Percentiles rank a stretch among this genome's conserved stretches.
Evolutionary conservation across 2,888 invertebrate genomes (phyloP).

Genomic region (Lamellibrachia satsuma): DNA sequence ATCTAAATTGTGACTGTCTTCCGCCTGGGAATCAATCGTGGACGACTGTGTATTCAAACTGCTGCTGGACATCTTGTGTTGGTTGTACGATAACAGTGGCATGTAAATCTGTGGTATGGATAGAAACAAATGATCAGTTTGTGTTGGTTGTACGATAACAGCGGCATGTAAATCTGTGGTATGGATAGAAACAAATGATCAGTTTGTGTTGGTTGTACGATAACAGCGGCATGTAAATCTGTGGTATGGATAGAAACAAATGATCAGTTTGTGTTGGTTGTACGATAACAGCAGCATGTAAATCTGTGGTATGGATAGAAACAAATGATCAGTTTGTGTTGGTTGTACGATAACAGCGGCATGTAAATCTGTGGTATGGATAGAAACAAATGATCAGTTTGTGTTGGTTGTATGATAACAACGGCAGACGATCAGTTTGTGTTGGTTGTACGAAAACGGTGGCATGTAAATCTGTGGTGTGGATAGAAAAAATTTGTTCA

Average conservation of each 20-base stretch:
- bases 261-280: constrained; percentile 46
- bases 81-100: constrained; percentile 63
- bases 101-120: constrained; percentile 54
- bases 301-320: constrained; percentile 62
- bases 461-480: constrained; percentile 59
- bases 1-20: constrained; percentile 30
- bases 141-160: constrained; percentile 63
- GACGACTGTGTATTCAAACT: background rate
- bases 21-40: background rate
- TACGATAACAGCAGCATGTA: constrained; percentile 39
- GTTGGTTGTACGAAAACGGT: no score
- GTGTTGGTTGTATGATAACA: constrained; percentile 63
- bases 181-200: constrained; percentile 63
- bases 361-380: constrained; percentile 56
- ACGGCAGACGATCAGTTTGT: constrained; percentile 60
- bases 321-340: constrained; percentile 60
- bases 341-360: constrained; percentile 63
- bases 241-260: constrained; percentile 63
- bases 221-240: constrained; percentile 48
- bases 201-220: constrained; percentile 28
- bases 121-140: background rate
- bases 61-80: constrained; percentile 45
- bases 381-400: background rate
- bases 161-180: no score
- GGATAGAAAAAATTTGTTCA: constrained; percentile 63